Evolutionary conservation across 2,797 vertebrate genomes (phyloP), one percentile per base, ranked within the genome.

Genomic region (Callimico goeldii): DNA sequence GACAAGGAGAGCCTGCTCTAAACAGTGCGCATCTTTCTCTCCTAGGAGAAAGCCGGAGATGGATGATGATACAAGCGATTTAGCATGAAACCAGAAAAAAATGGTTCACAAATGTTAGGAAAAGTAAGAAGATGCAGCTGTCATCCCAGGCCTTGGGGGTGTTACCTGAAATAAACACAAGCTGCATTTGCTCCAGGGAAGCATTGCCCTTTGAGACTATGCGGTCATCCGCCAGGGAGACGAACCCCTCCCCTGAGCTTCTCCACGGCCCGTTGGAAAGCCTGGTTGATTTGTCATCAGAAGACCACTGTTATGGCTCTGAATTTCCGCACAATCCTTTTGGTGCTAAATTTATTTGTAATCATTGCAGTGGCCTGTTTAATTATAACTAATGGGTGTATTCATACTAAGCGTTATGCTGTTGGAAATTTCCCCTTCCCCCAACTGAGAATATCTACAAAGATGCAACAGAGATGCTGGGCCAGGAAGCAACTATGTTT

Each of bases 311-410:
- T 64, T 43, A 52, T 11, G 72, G 26, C 79, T 72, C 90, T 57
- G 30, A 86, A 94, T 48, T n/a, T 91, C 95, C 91, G 88, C 97
- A 97, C 93, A 79, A 93, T 97, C 95, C 80, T 93, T 93, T 96
- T 36, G 76, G 79, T 95, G 88, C 98, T 98, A 96, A 97, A 98
- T 97, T 95, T 97, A 97, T 97, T 97, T 98, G 93, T 94, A 98
- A 97, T 98, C 85, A 97, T 97, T 97, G 84, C 91, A 93, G 50
- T 73, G 85, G 83, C 10, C 76, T 90, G 85, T 97, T 97, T 98
- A 97, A 97, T 97, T 98, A 94, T 95, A 97, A 98, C 93, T 95
- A 97, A 97, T 97, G 88, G 93, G 2, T n/a, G 36, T 90, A 80
- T 50, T 82, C 73, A 1, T 88, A 48, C 57, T 58, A 88, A 97